These are phyloP conservation scores for Drosophila lini DNA, from an alignment of 1,140 invertebrate species.

Conservation along the genomic window DNA sequence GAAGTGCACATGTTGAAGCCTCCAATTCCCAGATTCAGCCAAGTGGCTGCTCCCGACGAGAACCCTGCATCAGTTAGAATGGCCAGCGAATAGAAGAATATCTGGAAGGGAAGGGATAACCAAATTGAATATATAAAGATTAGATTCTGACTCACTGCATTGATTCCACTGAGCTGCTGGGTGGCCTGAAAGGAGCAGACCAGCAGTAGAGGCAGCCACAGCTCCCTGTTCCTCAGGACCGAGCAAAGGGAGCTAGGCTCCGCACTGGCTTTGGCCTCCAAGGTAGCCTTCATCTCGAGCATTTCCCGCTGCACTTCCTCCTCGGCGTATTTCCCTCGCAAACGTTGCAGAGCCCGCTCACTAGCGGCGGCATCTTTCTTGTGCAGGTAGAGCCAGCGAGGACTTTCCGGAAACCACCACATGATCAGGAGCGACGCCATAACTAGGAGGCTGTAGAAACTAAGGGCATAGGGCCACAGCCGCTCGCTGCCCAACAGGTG, in stretches of 20 bases:
- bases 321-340: slow-evolving; percentile 34
- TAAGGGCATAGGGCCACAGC: slow-evolving; percentile 89
- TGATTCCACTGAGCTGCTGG: slow-evolving; percentile 94
- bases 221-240: slow-evolving; percentile 85
- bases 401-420: slow-evolving; percentile 92
- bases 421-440: slow-evolving; percentile 86
- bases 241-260: slow-evolving; percentile 85
- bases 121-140: not conserved
- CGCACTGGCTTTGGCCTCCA: slow-evolving; percentile 12
- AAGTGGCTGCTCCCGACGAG: slow-evolving; percentile 85
- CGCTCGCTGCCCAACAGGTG: slow-evolving; percentile 85
- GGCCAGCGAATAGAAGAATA: slow-evolving; percentile 90
- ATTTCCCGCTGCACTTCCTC: slow-evolving; percentile 82
- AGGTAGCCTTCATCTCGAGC: slow-evolving; percentile 68
- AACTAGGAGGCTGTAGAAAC: slow-evolving; percentile 87
- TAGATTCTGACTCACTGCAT: slow-evolving; percentile 87
- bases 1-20: slow-evolving; percentile 88
- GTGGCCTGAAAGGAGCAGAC: slow-evolving; percentile 90
- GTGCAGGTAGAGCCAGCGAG: slow-evolving; percentile 91
- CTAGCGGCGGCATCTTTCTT: slow-evolving; percentile 87
- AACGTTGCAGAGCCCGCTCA: slow-evolving; percentile 69
- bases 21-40: slow-evolving; percentile 89
- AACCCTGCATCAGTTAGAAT: slow-evolving; percentile 88
- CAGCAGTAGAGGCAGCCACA: slow-evolving; percentile 89
- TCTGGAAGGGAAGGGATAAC: slow-evolving; percentile 82